Conservation (phyloP, 2,113 vertebrate species). For the Erinaceus europaeus region DNA sequence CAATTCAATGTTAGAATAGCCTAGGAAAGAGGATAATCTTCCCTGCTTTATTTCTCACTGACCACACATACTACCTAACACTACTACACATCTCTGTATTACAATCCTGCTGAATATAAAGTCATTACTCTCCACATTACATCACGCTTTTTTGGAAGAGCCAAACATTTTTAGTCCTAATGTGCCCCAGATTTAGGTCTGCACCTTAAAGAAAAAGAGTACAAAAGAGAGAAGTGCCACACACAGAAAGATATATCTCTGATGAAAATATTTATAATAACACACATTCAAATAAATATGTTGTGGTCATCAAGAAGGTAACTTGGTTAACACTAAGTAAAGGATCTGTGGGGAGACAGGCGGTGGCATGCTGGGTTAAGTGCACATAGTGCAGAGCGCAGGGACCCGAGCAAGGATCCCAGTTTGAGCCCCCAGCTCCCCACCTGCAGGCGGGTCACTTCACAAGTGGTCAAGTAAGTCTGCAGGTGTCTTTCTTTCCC, state of each 20-base stretch:
- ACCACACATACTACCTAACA: neutral
- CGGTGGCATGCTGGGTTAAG: too few species aligned
- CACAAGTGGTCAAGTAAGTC: too few species aligned
- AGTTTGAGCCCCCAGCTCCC: too few species aligned
- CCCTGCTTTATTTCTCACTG: neutral
- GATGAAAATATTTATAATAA: neutral
- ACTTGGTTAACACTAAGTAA: neutral
- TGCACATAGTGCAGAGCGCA: too few species aligned
- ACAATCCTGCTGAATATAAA: neutral
- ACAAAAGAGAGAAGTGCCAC: neutral
- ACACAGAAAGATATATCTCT: neutral
- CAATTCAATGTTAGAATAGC: accelerated
- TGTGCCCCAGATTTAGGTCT: neutral
- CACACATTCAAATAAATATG: neutral
- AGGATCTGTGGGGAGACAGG: too few species aligned
- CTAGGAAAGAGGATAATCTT: neutral
- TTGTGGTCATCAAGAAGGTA: neutral
- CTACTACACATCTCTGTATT: neutral
- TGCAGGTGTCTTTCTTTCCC: too few species aligned
- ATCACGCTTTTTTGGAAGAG: neutral
- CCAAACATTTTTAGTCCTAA: neutral
- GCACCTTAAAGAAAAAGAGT: neutral
- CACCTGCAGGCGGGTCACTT: too few species aligned
- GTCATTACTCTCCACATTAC: neutral
- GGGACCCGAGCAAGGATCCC: too few species aligned